A percentile compares a stretch with the other conserved stretches of the same genome.
phyloP scores from a whole-genome alignment of 2,113 vertebrate genomes.

The Rhombomys opimus region DNA sequence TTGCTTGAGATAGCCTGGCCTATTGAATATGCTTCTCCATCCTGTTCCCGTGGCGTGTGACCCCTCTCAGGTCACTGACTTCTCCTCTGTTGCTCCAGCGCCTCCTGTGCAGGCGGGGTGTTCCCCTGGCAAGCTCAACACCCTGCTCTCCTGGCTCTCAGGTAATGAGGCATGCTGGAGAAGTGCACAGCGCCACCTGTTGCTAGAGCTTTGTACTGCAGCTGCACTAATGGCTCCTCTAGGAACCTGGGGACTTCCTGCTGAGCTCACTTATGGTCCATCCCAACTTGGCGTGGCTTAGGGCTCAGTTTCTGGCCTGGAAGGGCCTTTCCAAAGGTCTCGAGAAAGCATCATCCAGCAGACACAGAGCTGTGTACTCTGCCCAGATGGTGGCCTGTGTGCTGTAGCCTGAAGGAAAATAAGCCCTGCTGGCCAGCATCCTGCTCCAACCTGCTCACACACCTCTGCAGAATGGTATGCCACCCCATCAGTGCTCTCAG shows the following conservation, averaged over 20 bases:
- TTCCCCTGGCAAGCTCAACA: constrained; percentile 90
- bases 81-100: constrained; percentile 82
- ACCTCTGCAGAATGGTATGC: not conserved
- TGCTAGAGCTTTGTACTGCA: not conserved
- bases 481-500: not conserved
- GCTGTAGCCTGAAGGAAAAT: not conserved
- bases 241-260: rapidly evolving
- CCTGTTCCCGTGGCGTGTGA: not conserved
- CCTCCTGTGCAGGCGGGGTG: constrained; percentile 86
- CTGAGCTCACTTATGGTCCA: not conserved
- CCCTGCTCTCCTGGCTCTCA: constrained; percentile 91
- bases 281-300: not conserved
- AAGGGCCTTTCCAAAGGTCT: not conserved
- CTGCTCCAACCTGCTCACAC: not conserved
- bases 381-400: not conserved
- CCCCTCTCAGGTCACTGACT: constrained; percentile 82
- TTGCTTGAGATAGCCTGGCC: not conserved
- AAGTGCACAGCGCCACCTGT: constrained; percentile 52
- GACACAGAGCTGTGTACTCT: not conserved
- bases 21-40: not conserved
- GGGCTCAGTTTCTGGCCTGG: not conserved
- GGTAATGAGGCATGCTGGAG: constrained; percentile 86
- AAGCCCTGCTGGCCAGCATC: not conserved
- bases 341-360: not conserved
- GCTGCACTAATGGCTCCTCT: not conserved